phyloP scores from a whole-genome alignment of 2,888 invertebrate species.

The Dinocampus coccinellae region DNA sequence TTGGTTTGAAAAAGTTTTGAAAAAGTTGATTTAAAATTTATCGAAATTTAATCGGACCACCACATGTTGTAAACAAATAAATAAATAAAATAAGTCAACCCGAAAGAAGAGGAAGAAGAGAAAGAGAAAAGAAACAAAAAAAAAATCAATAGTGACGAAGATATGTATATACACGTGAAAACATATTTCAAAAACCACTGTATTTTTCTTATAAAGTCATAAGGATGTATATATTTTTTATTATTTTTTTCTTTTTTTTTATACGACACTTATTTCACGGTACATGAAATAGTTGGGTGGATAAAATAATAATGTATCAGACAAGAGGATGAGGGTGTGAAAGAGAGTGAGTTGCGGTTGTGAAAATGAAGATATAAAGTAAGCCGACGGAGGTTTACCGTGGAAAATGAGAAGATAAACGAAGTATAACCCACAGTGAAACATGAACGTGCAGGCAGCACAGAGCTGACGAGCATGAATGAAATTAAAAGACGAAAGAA shows the following conservation, averaged over 20 bases:
- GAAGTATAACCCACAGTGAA: background rate
- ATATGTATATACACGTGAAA: conserved; percentile 10
- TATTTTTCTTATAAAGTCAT: conserved; percentile 24
- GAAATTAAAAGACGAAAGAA: background rate
- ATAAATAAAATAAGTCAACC: background rate
- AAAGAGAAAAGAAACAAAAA: conserved; percentile 19
- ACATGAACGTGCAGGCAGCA: background rate
- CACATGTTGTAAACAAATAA: background rate
- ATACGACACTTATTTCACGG: conserved; percentile 36
- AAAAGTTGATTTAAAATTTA: background rate
- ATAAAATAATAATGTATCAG: conserved; percentile 32
- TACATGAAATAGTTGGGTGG: conserved; percentile 6
- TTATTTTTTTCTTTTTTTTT: too few relatives aligned
- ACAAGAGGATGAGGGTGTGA: background rate
- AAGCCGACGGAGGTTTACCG: background rate
- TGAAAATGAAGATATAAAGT: conserved; percentile 33
- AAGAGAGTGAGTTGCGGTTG: conserved; percentile 17
- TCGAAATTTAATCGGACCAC: background rate
- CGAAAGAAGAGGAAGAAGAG: background rate
- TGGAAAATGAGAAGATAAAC: conserved; percentile 26
- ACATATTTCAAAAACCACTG: conserved; percentile 3
- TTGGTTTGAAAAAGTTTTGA: background rate
- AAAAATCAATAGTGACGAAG: background rate
- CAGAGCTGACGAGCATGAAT: background rate
- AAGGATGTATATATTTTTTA: background rate